These are phyloP conservation scores for Mus spicilegus DNA, from an alignment of 2,113 vertebrate species.

Conservation along the genomic window DNA sequence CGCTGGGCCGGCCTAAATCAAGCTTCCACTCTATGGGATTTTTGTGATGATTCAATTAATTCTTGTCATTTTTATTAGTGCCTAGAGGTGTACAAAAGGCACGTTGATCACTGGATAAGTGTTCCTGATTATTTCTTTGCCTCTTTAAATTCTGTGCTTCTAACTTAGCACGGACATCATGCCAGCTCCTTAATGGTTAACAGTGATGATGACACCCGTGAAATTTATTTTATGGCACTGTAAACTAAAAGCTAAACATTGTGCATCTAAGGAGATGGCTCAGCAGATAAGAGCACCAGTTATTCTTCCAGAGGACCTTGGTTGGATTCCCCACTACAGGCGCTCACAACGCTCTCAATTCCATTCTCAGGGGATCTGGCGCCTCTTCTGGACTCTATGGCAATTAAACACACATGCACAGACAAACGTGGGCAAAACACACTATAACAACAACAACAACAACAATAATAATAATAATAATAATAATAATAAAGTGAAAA, in stretches of 20 bases:
- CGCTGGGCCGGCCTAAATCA: not conserved
- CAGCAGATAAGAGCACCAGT: not conserved
- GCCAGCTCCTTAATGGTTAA: not conserved
- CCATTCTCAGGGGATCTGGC: not conserved
- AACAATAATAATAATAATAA: too few relatives aligned
- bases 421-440: not conserved
- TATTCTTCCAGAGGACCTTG: not conserved
- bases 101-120: not conserved
- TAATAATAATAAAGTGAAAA: not conserved
- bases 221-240: not conserved
- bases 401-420: not conserved
- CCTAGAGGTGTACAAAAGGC: not conserved
- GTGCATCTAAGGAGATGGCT: not conserved
- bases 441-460: too few relatives aligned
- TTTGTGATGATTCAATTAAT: not conserved
- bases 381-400: not conserved
- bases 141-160: not conserved
- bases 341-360: not conserved
- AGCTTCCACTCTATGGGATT: not conserved
- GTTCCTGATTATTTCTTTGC: not conserved
- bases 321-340: not conserved
- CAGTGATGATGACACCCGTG: not conserved
- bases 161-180: not conserved
- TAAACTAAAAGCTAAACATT: constrained; percentile 22
- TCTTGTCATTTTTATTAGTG: not conserved